These are phyloP conservation scores for Anguilla rostrata DNA, from an alignment of 2,113 vertebrate species.

Conservation along the genomic window DNA sequence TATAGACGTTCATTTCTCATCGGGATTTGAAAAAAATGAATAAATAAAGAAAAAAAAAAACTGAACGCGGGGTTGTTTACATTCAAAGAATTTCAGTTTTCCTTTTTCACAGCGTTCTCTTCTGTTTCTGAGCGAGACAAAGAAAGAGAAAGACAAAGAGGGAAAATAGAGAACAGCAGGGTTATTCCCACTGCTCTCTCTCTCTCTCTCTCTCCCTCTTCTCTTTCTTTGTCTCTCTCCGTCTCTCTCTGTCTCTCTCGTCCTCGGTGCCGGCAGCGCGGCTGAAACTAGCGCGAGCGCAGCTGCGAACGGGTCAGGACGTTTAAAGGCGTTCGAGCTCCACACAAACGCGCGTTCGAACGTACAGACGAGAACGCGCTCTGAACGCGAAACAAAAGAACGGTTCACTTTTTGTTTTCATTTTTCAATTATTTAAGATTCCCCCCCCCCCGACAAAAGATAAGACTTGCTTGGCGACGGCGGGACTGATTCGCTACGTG, in stretches of 20 bases:
- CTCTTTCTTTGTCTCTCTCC: neutral
- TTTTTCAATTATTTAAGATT: slow-evolving; percentile 34
- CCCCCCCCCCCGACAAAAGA: slow-evolving; percentile 24
- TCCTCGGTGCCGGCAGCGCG: neutral
- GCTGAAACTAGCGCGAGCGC: neutral
- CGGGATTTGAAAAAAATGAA: neutral
- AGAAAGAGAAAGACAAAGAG: slow-evolving; percentile 2
- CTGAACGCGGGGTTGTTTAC: neutral
- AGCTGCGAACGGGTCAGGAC: neutral
- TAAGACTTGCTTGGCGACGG: neutral
- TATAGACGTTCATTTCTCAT: neutral
- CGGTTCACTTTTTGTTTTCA: neutral
- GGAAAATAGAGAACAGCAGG: neutral
- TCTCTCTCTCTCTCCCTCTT: neutral
- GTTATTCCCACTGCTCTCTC: neutral
- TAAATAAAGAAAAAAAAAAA: neutral
- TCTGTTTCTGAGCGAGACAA: neutral
- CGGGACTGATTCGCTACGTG: neutral
- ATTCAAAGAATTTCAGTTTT: neutral
- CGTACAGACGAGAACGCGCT: neutral
- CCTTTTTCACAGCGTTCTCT: neutral
- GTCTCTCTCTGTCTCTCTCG: neutral
- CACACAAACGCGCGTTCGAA: neutral
- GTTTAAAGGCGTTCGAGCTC: neutral
- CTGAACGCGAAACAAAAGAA: slow-evolving; percentile 26